Base-by-base conservation (phyloP, 2,797 vertebrate species). In the Halcyon chelicuti region DNA sequence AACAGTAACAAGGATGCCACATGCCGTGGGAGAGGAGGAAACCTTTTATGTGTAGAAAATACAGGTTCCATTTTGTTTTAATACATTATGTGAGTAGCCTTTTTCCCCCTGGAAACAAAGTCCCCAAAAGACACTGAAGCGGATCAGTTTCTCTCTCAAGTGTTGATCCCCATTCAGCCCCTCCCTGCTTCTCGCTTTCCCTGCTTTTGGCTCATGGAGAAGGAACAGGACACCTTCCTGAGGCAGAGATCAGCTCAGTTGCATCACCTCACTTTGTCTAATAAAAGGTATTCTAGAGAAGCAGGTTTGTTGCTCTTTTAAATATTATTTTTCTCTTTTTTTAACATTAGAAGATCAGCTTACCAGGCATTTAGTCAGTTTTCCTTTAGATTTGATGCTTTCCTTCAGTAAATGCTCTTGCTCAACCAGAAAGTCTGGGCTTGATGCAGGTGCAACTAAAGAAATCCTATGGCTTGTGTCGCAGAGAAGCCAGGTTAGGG, bases 121-220 rank as follows among this genome's bases (percentile, higher is more conserved):
- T 66, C 23, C 21, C 8, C 11, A 44, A 33, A 33, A 60, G 63
- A 70, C 88, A 21, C 11, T 74, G 57, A 70, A 35, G 29, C 17
- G 33, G 40, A 71, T 35, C 21, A 67, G 35, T 71, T 86, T 88
- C 14, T 70, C 6, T 25, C 52, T 73, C n/a, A 70, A 42, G 21
- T 10, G n/a, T 18, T 12, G 28, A 66, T 35, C 19, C 7, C 15
- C 2, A 0, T 72, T 89, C 25, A 9, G 21, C 16, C 12, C 49
- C 0, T 3, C 6, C 4, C 29, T 1, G 0, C 3, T 87, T 46
- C 57, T 65, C 17, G 14, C 8, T 63, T 68, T 47, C 17, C 7
- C 25, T 14, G 11, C 25, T 88, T 79, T 86, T 66, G 26, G 72
- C 18, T 61, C 46, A 40, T 62, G 23, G 42, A 31, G 61, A 44